Conservation (phyloP, 2,888 invertebrate genomes). For the Conistra vaccinii region DNA sequence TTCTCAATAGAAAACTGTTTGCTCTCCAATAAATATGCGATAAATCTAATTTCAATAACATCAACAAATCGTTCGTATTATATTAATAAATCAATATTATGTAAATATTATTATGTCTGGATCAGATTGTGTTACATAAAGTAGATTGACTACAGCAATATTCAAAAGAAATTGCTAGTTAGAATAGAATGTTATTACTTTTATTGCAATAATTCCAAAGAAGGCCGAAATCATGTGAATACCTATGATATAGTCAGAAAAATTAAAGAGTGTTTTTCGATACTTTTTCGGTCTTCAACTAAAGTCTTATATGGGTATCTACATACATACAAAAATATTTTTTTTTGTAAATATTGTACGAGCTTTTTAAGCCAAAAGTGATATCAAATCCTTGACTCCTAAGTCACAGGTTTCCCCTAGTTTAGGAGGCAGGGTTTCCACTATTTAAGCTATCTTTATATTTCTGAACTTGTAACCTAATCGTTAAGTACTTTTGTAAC, state of each 20-base stretch:
- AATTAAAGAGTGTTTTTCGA: neutral
- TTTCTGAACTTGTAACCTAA: too few relatives aligned
- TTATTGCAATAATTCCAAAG: slow-evolving; percentile 26
- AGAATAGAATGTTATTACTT: slow-evolving; percentile 29
- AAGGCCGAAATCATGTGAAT: slow-evolving; percentile 6
- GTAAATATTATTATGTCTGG: slow-evolving; percentile 55
- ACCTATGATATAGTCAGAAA: neutral
- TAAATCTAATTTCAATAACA: slow-evolving; percentile 51
- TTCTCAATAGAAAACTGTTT: slow-evolving; percentile 13
- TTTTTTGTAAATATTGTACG: too few relatives aligned
- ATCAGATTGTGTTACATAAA: slow-evolving; percentile 57
- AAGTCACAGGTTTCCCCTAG: too few relatives aligned
- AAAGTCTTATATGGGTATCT: too few relatives aligned
- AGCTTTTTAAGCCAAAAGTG: too few relatives aligned
- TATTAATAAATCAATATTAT: slow-evolving; percentile 58
- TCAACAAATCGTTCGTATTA: slow-evolving; percentile 49
- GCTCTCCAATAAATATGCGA: slow-evolving; percentile 21
- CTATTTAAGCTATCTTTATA: too few relatives aligned
- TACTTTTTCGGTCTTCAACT: neutral
- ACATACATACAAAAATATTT: too few relatives aligned
- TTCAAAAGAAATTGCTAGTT: slow-evolving; percentile 49
- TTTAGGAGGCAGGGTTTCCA: too few relatives aligned
- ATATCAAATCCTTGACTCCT: too few relatives aligned
- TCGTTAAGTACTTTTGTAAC: too few relatives aligned
- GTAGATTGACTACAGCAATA: slow-evolving; percentile 51